Conservation (phyloP, 2,888 invertebrate genomes). For the Hirtodrosophila duncani region DNA sequence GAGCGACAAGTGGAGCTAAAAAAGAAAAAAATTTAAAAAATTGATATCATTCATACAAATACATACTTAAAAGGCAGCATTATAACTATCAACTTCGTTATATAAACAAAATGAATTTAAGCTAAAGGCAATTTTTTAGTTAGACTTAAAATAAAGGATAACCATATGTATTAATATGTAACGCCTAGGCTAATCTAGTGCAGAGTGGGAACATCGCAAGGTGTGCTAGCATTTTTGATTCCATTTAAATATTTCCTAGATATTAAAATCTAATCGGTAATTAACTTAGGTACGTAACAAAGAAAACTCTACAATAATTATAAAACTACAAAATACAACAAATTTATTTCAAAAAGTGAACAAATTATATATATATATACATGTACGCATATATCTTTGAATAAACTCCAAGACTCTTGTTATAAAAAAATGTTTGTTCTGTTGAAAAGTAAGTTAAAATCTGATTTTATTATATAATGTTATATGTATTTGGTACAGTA, state of each 20-base stretch:
- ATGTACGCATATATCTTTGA: constrained; percentile 59
- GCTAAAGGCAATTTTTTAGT: constrained; percentile 59
- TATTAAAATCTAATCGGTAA: constrained; percentile 16
- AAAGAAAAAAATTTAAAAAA: constrained; percentile 31
- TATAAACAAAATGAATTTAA: constrained; percentile 54
- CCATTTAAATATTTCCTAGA: constrained; percentile 66
- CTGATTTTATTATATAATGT: neutral
- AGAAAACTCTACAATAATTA: constrained; percentile 58
- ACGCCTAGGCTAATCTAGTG: constrained; percentile 33
- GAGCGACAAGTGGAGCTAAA: no score
- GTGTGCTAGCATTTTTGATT: constrained; percentile 59
- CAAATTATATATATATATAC: constrained; percentile 58
- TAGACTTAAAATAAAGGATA: constrained; percentile 51
- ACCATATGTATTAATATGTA: constrained; percentile 7
- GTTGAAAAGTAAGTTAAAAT: neutral
- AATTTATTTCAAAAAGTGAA: constrained; percentile 58
- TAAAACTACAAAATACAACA: constrained; percentile 51
- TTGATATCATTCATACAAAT: constrained; percentile 32
- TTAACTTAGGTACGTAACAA: constrained; percentile 30
- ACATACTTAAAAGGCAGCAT: no score
- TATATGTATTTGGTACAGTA: neutral
- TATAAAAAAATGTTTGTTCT: constrained; percentile 42
- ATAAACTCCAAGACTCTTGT: constrained; percentile 75
- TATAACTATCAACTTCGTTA: no score
- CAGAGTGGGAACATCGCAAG: constrained; percentile 25